These are phyloP conservation scores for Drosophila mayaguana DNA, from an alignment of 2,888 invertebrate species.

Conservation along the genomic window DNA sequence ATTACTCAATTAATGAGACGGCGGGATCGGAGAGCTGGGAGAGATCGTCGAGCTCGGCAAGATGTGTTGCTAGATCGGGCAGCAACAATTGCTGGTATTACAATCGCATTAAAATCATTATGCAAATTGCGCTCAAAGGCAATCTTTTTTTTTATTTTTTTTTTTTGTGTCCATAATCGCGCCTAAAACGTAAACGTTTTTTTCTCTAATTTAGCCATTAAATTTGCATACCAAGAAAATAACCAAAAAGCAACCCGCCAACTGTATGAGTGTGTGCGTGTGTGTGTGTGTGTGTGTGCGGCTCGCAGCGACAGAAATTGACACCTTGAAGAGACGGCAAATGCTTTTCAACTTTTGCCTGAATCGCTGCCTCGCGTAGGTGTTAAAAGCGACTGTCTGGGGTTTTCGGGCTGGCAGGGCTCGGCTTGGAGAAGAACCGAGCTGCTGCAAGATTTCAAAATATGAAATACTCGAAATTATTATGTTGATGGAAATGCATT, in stretches of 20 bases:
- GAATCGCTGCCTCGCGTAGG: constrained; percentile 61
- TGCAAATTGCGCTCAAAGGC: constrained; percentile 62
- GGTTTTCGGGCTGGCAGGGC: constrained; percentile 13
- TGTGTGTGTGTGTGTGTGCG: constrained; percentile 24
- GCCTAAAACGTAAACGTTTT: constrained; percentile 43
- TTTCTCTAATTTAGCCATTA: constrained; percentile 79
- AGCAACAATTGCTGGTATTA: constrained; percentile 53
- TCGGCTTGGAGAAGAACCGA: background rate
- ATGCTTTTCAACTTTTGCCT: constrained; percentile 33
- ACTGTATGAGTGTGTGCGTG: constrained; percentile 1
- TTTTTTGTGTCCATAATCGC: constrained; percentile 42
- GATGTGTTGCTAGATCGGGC: background rate
- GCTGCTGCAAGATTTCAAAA: constrained; percentile 20
- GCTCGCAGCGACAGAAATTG: constrained; percentile 73
- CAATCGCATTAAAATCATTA: constrained; percentile 72
- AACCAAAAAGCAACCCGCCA: constrained; percentile 23
- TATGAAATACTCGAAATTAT: constrained; percentile 21
- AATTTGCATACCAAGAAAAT: constrained; percentile 73
- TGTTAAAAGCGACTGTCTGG: constrained; percentile 65
- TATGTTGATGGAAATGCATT: constrained; percentile 12
- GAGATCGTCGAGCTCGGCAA: background rate
- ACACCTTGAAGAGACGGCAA: constrained; percentile 68
- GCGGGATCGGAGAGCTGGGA: constrained; percentile 3
- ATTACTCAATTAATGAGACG: constrained; percentile 75
- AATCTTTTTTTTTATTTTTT: constrained; percentile 41